Base-by-base conservation (phyloP, 2,113 vertebrate species). In the Tyrannus savana region DNA sequence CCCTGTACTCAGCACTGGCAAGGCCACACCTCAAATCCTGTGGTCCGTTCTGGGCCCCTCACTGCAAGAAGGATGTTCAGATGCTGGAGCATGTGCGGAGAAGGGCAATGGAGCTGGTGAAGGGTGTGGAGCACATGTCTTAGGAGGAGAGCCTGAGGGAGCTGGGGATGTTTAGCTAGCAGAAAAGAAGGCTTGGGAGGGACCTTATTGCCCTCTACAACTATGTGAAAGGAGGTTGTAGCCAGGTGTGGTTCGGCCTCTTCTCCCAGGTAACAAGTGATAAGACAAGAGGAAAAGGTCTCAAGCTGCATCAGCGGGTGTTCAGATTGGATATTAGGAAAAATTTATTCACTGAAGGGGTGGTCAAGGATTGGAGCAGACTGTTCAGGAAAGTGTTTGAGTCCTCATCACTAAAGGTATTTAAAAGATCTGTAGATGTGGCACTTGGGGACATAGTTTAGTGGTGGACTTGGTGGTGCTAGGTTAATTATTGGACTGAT, bases 191-290 rank as follows among this genome's bases (percentile, higher is more conserved):
- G 21, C 0, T 76, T 16, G 17, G 11, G 30, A 14, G 4, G 12
- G 30, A 83, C n/a, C 5, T 31, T 41, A 31, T 14, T 22, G 14
- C 21, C 55, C 41, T 55, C 18, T 17, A 68, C 11, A n/a, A 55
- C 6, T 55, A 5, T 16, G 28, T 47, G 53, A 47, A 68, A 53
- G 24, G 33, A 62, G 28, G 3, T 12, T 47, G 24, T 83, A 76
- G n/a, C 19, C 11, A 55, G n/a, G 2, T 31, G 7, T 11, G 16
- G 11, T 7, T 35, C 0, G 0, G 25, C 6, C 24, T 55, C 71
- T 62, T 83, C 46, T 68, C 41, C 21, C 16, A 35, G 9, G 13
- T n/a, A 60, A 15, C 30, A 25, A 59, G 24, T 35, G 62, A 27
- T 39, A 75, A 5, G 33, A 33, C 21, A 73, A 73, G 50, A 58